A percentile compares a stretch with the other conserved stretches of the same genome.
These are phyloP conservation scores for Andrena marginata DNA, from an alignment of 2,888 invertebrate genomes.

Conservation along the genomic window DNA sequence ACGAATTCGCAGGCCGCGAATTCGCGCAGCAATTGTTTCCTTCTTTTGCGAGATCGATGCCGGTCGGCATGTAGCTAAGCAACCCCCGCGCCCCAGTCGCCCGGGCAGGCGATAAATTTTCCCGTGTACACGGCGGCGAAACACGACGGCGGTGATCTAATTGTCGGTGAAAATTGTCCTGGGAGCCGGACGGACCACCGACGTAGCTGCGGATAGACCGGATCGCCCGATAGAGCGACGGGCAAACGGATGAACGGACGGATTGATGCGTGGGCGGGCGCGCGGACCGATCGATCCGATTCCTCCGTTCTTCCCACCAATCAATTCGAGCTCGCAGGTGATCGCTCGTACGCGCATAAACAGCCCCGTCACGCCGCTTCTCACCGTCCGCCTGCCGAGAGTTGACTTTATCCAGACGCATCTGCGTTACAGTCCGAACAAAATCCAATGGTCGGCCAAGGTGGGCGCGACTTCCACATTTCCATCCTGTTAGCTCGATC, in stretches of 20 bases:
- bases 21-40: background rate
- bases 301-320: conserved; percentile 62
- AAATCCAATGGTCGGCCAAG: background rate
- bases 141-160: conserved; percentile 72
- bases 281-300: conserved; percentile 53
- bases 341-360: conserved; percentile 61
- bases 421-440: conserved; percentile 49
- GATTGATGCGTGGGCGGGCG: conserved; percentile 44
- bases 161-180: conserved; percentile 74
- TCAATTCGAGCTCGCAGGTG: conserved; percentile 64
- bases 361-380: conserved; percentile 50
- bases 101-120: conserved; percentile 66
- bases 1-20: background rate
- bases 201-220: conserved; percentile 49
- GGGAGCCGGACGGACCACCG: conserved; percentile 58
- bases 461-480: background rate
- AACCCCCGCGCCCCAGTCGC: conserved; percentile 9
- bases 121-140: conserved; percentile 65
- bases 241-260: conserved; percentile 44
- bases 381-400: conserved; percentile 51
- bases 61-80: background rate
- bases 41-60: background rate
- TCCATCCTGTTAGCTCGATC: background rate
- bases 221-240: conserved; percentile 51
- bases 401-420: conserved; percentile 72